Conservation (phyloP, 2,797 vertebrate species). For the Oryzias sinensis region DNA sequence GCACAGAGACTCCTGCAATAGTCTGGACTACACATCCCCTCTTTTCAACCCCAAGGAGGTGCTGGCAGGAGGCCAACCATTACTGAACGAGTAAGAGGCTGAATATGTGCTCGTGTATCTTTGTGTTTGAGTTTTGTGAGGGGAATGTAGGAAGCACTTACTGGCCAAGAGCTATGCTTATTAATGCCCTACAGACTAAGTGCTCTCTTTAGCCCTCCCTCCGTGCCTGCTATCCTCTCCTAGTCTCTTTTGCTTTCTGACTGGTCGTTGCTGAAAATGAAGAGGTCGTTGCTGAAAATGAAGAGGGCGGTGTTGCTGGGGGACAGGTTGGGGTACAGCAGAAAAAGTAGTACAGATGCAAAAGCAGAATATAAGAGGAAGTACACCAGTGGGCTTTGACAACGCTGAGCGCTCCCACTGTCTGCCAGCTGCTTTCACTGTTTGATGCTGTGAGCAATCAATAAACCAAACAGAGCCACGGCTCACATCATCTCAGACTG, state of each 20-base stretch:
- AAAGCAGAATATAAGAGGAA: slow-evolving; percentile 55
- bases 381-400: slow-evolving; percentile 46
- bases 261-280: slow-evolving; percentile 52
- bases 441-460: slow-evolving; percentile 65
- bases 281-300: slow-evolving; percentile 48
- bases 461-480: slow-evolving; percentile 48
- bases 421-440: slow-evolving; percentile 59
- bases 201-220: slow-evolving; percentile 57
- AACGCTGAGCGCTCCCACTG: slow-evolving; percentile 42
- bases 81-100: slow-evolving; percentile 42
- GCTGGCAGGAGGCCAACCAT: slow-evolving; percentile 63
- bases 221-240: slow-evolving; percentile 45
- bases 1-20: slow-evolving; percentile 60
- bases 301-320: slow-evolving; percentile 18
- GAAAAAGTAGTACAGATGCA: slow-evolving; percentile 19
- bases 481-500: slow-evolving; percentile 30
- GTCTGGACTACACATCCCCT: slow-evolving; percentile 67
- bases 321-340: slow-evolving; percentile 19
- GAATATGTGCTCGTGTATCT: slow-evolving; percentile 43
- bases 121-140: slow-evolving; percentile 53
- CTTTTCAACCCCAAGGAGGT: slow-evolving; percentile 69
- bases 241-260: slow-evolving; percentile 45
- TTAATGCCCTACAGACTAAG: slow-evolving; percentile 75
- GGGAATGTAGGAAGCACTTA: slow-evolving; percentile 62
- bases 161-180: slow-evolving; percentile 71